Conservation (phyloP, 2,113 vertebrate genomes). For the Tragelaphus strepsiceros region DNA sequence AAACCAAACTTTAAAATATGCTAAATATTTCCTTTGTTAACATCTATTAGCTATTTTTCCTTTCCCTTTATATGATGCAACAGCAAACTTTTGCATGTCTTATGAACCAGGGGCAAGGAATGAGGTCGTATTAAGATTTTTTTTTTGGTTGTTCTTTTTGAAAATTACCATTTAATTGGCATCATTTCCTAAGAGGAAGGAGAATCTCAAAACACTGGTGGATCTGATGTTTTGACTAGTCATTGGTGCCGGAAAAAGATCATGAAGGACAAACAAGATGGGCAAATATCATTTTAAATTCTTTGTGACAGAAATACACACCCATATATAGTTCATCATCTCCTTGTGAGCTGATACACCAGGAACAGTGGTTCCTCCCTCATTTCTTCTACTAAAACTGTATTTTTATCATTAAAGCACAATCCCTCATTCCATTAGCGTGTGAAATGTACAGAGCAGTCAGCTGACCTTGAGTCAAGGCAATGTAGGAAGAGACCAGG, state of each 20-base stretch:
- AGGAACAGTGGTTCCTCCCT: slow-evolving; percentile 48
- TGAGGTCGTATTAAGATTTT: neutral
- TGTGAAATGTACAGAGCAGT: slow-evolving; percentile 70
- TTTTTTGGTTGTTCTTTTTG: neutral
- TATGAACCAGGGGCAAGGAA: neutral
- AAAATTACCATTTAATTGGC: neutral
- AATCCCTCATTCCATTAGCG: slow-evolving; percentile 67
- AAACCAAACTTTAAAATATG: slow-evolving; percentile 1
- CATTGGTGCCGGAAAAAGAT: slow-evolving; percentile 53
- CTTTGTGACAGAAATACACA: slow-evolving; percentile 40
- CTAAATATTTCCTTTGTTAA: slow-evolving; percentile 11
- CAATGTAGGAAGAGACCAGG: slow-evolving; percentile 66
- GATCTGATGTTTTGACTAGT: slow-evolving; percentile 54
- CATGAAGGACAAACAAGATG: slow-evolving; percentile 16
- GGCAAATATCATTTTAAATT: slow-evolving; percentile 56
- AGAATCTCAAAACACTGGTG: slow-evolving; percentile 18
- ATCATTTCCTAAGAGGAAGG: neutral
- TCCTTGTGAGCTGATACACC: slow-evolving; percentile 63
- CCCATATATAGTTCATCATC: slow-evolving; percentile 26
- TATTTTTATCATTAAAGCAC: slow-evolving; percentile 67
- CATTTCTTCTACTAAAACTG: slow-evolving; percentile 70
- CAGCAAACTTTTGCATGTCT: neutral
- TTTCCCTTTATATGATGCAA: neutral
- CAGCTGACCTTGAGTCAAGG: slow-evolving; percentile 58
- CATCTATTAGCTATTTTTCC: neutral